Conservation (phyloP, 2,797 vertebrate genomes). For the Propithecus perrieri region DNA sequence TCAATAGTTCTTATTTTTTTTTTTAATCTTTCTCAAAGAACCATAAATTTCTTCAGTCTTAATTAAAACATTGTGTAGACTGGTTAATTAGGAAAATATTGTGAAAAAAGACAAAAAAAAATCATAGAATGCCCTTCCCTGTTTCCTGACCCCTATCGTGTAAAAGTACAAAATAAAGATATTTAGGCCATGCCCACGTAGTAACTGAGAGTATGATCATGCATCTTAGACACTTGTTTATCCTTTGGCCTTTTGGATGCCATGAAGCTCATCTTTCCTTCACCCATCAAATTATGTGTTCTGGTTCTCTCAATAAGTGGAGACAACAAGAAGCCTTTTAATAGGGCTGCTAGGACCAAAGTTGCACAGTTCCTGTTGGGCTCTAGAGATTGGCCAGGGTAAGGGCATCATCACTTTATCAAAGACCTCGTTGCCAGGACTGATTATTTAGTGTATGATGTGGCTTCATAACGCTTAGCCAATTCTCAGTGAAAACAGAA, state of each 20-base stretch:
- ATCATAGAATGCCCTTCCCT: neutral
- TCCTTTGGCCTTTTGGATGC: accelerated
- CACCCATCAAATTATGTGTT: neutral
- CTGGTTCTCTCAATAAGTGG: neutral
- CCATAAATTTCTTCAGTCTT: neutral
- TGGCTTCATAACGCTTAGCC: conserved; percentile 30
- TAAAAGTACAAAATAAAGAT: neutral
- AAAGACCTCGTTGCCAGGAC: neutral
- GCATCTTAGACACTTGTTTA: accelerated
- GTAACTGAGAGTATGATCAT: too few relatives aligned
- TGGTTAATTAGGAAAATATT: neutral
- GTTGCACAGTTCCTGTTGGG: neutral
- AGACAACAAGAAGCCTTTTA: neutral
- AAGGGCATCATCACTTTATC: conserved; percentile 43
- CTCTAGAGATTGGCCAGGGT: neutral
- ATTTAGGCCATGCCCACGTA: neutral
- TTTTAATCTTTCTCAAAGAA: neutral
- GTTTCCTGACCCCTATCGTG: neutral
- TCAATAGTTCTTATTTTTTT: neutral
- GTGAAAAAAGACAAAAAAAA: neutral
- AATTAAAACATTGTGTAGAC: neutral
- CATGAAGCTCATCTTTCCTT: neutral
- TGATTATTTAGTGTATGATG: conserved; percentile 48
- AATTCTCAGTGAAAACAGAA: conserved; percentile 62
- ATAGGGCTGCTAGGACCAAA: conserved; percentile 20